Conservation (phyloP, 2,113 vertebrate species). For the Scomber colias region DNA sequence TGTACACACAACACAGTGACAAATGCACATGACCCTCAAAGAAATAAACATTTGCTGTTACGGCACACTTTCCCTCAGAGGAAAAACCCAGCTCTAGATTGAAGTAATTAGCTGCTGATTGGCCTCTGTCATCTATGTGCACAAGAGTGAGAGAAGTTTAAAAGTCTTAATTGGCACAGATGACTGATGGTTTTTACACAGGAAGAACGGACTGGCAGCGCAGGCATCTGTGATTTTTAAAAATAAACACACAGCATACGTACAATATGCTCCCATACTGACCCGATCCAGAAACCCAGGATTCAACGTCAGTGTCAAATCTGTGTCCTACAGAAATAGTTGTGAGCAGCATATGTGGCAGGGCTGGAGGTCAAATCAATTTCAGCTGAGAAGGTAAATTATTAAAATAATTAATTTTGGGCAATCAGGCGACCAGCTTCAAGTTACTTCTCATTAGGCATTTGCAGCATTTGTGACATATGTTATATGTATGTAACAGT, state of each 20-base stretch:
- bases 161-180: constrained; percentile 77
- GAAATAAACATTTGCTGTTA: constrained; percentile 46
- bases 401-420: constrained; percentile 30
- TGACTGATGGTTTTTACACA: constrained; percentile 71
- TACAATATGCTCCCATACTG: constrained; percentile 71
- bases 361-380: constrained; percentile 53
- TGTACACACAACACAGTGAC: constrained; percentile 25
- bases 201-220: constrained; percentile 63
- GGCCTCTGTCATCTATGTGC: constrained; percentile 70
- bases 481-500: neutral
- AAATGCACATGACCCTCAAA: constrained; percentile 48
- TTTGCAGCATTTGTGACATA: neutral
- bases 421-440: constrained; percentile 3
- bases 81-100: constrained; percentile 40
- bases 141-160: constrained; percentile 65
- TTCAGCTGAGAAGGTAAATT: constrained; percentile 48
- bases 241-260: constrained; percentile 79
- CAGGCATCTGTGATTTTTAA: constrained; percentile 77
- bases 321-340: constrained; percentile 66
- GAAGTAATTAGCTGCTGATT: constrained; percentile 74
- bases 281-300: constrained; percentile 69
- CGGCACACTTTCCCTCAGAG: constrained; percentile 59
- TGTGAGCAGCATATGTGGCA: constrained; percentile 68
- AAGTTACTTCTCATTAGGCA: constrained; percentile 5
- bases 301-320: constrained; percentile 61